Evolutionary conservation across 2,113 vertebrate genomes (phyloP).

Genomic region (Rafetus swinhoei): DNA sequence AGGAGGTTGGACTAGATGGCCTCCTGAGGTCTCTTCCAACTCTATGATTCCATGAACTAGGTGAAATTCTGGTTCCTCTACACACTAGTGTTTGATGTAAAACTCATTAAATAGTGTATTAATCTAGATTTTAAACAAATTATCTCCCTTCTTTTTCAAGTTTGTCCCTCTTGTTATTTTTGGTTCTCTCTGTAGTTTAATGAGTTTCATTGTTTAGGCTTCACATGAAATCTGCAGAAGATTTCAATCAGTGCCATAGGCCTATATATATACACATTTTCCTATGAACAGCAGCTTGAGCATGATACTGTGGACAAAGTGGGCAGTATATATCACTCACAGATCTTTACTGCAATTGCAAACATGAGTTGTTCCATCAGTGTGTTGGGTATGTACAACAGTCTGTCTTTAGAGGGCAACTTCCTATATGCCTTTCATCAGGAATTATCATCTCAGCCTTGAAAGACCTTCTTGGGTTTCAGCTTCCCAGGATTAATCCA

Average conservation of each 20-base stretch:
- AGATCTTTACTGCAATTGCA: accelerated
- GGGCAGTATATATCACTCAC: accelerated
- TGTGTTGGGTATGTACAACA: not conserved
- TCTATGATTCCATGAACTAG: no score
- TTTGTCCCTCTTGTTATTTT: not conserved
- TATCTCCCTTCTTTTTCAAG: not conserved
- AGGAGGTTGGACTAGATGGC: no score
- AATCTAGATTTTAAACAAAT: not conserved
- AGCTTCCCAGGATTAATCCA: not conserved
- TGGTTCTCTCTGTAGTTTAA: not conserved
- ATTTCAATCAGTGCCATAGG: not conserved
- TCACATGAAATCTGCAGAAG: not conserved
- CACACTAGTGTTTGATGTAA: not conserved
- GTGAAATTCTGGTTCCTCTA: not conserved
- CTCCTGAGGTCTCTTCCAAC: no score
- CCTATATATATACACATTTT: not conserved
- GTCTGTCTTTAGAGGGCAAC: not conserved
- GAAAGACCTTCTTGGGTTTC: not conserved
- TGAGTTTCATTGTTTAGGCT: not conserved
- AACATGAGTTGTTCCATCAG: not conserved
- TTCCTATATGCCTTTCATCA: not conserved
- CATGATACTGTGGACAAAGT: not conserved
- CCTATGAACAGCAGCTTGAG: not conserved
- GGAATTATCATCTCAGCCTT: not conserved
- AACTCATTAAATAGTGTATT: not conserved